These are phyloP conservation scores for Archips xylosteana DNA, from an alignment of 2,888 invertebrate genomes.

Conservation along the genomic window DNA sequence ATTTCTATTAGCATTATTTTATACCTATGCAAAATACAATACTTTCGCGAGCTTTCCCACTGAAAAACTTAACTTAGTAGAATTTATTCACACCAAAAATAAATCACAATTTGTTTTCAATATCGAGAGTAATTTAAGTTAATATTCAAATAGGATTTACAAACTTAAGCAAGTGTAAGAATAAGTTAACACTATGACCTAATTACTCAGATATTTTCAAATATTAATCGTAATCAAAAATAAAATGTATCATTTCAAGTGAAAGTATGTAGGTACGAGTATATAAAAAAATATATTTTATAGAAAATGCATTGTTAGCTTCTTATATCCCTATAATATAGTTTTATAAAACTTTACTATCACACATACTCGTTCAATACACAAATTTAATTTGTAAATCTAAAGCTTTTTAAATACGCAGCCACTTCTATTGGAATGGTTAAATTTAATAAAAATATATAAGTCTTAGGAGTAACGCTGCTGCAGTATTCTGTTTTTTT, in stretches of 20 bases:
- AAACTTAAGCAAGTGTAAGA: background rate
- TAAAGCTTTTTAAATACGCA: background rate
- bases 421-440: slow-evolving; percentile 2
- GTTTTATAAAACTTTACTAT: background rate
- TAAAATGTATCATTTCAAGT: background rate
- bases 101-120: no score
- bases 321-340: background rate
- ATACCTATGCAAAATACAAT: no score
- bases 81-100: no score
- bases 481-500: background rate
- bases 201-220: background rate
- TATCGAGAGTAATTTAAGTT: no score
- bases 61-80: no score
- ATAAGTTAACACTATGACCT: background rate
- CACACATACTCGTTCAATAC: background rate
- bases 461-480: slow-evolving; percentile 1
- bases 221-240: background rate
- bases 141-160: background rate
- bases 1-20: no score
- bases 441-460: background rate
- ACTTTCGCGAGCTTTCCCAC: no score
- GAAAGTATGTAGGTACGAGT: background rate
- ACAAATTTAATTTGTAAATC: background rate
- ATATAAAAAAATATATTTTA: background rate
- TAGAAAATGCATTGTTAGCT: slow-evolving; percentile 1